Evolutionary conservation across 37 sponge, comb jelly and placozoan genomes (phyloP).

Genomic region (Bolinopsis microptera): DNA sequence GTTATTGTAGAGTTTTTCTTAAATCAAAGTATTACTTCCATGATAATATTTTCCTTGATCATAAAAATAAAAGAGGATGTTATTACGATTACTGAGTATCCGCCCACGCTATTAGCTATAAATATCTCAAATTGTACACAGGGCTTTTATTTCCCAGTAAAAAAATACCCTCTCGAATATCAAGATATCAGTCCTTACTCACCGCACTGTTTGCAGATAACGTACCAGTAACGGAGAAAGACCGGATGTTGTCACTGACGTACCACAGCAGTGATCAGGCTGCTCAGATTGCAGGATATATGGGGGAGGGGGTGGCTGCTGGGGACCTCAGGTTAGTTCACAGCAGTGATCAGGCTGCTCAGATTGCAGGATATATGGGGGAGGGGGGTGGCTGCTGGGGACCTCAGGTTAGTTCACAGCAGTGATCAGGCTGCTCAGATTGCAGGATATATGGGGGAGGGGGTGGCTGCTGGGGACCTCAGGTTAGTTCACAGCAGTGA

Average conservation of each 20-base stretch:
- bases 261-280: conserved; percentile 63
- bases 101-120: too few relatives aligned
- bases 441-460: neutral
- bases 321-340: neutral
- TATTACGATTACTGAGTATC: too few relatives aligned
- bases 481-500: conserved; percentile 40
- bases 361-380: neutral
- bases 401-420: conserved; percentile 4
- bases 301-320: neutral
- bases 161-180: too few relatives aligned
- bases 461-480: neutral
- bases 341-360: conserved; percentile 29
- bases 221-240: conserved; percentile 46
- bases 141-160: too few relatives aligned
- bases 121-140: too few relatives aligned
- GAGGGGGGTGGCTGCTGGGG: conserved; percentile 12
- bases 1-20: too few relatives aligned
- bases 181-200: too few relatives aligned
- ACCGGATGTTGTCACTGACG: conserved; percentile 1
- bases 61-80: too few relatives aligned
- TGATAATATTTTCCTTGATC: too few relatives aligned
- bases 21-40: too few relatives aligned
- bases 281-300: neutral
- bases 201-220: conserved; percentile 18
- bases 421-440: conserved; percentile 23